Evolutionary conservation across 35 echinoderm and acorn worm genomes (phyloP).

Genomic region (Ptychodera flava): DNA sequence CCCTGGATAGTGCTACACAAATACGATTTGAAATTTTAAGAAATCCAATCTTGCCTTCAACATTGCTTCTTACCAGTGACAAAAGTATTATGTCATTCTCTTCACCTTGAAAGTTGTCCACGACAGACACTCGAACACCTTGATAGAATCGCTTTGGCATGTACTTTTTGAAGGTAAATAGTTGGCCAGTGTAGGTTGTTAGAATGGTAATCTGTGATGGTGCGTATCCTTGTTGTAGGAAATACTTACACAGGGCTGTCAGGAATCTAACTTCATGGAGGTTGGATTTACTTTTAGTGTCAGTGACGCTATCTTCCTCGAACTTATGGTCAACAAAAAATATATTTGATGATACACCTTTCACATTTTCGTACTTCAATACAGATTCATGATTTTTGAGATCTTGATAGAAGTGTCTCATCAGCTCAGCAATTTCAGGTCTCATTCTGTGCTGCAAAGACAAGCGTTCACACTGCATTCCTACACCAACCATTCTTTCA

Average conservation of each 20-base stretch:
- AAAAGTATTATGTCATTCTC: constrained; percentile 97
- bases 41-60: constrained; percentile 81
- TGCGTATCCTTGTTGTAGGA: constrained; percentile 78
- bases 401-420: constrained; percentile 62
- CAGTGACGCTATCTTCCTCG: constrained; percentile 36
- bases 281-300: constrained; percentile 69
- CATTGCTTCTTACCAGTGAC: constrained; percentile 87
- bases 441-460: constrained; percentile 41
- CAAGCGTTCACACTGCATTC: constrained; percentile 14
- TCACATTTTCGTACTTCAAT: constrained; percentile 29
- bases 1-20: constrained; percentile 43
- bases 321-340: constrained; percentile 68
- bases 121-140: constrained; percentile 57
- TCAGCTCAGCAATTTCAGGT: constrained; percentile 33
- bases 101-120: constrained; percentile 95
- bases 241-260: constrained; percentile 54
- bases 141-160: constrained; percentile 57
- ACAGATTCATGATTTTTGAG: constrained; percentile 59
- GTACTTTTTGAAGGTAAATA: constrained; percentile 50
- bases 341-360: constrained; percentile 47
- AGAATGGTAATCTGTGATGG: constrained; percentile 69
- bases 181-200: constrained; percentile 72
- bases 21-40: constrained; percentile 74
- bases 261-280: constrained; percentile 63
- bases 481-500: constrained; percentile 44